Conservation (phyloP, 1,140 invertebrate genomes). For the Stegodyphus dumicola region DNA sequence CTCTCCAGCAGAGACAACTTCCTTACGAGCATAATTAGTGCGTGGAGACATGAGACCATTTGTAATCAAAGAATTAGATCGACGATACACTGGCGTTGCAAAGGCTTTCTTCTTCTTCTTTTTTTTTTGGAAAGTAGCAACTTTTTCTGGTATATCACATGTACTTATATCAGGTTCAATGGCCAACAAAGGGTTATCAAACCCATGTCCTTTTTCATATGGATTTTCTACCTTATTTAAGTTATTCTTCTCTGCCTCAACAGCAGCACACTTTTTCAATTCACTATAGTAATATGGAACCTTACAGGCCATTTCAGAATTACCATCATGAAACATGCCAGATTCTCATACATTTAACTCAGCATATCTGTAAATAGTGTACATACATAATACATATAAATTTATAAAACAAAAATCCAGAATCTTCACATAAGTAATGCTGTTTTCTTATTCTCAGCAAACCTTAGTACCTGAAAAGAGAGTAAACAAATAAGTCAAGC, state of each 20-base stretch:
- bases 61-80: constrained; percentile 54
- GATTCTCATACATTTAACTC: constrained; percentile 36
- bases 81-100: constrained; percentile 30
- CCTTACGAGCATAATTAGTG: constrained; percentile 45
- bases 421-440: too few relatives aligned
- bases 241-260: constrained; percentile 30
- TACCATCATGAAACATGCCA: constrained; percentile 57
- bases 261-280: constrained; percentile 43
- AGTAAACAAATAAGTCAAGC: too few relatives aligned
- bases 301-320: constrained; percentile 60
- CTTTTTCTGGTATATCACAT: constrained; percentile 43
- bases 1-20: constrained; percentile 25
- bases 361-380: background rate
- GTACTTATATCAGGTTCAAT: constrained; percentile 63
- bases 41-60: constrained; percentile 52
- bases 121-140: constrained; percentile 51
- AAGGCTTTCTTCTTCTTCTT: constrained; percentile 60
- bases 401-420: background rate
- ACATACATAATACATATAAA: too few relatives aligned
- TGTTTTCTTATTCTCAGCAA: too few relatives aligned
- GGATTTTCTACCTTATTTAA: constrained; percentile 51
- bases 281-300: constrained; percentile 63
- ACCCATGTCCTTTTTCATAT: constrained; percentile 57
- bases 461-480: too few relatives aligned
- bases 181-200: constrained; percentile 63